Evolutionary conservation across 2,113 vertebrate genomes (phyloP).

Genomic region (Eonycteris spelaea): DNA sequence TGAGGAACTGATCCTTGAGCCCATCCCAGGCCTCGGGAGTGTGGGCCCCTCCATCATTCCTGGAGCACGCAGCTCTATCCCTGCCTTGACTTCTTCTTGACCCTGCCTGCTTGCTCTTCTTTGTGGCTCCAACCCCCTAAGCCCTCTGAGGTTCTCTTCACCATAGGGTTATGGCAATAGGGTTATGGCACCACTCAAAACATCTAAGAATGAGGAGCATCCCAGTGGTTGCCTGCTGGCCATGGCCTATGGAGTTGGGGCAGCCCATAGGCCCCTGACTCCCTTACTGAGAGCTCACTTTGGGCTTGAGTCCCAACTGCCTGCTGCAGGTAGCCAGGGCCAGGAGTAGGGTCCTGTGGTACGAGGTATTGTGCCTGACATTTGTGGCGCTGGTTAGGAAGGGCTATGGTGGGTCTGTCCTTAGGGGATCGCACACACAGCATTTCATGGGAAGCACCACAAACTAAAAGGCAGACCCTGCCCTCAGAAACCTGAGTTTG

Average conservation of each 20-base stretch:
- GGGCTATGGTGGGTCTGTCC: neutral
- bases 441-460: neutral
- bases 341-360: neutral
- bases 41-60: neutral
- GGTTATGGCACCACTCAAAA: too few species aligned
- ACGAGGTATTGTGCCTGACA: neutral
- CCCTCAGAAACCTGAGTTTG: neutral
- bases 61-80: neutral
- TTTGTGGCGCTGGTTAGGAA: neutral
- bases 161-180: too few species aligned
- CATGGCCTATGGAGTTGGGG: neutral
- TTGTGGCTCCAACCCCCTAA: too few species aligned
- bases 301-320: neutral
- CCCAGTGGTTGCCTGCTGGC: neutral
- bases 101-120: neutral
- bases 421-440: neutral
- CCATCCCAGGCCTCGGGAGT: rapidly evolving
- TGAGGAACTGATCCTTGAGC: neutral
- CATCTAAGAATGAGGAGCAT: neutral
- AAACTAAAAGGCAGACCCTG: neutral
- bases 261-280: neutral
- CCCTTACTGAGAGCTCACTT: neutral
- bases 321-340: neutral
- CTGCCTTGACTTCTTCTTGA: neutral
- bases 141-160: neutral